Base-by-base conservation (phyloP, 2,888 invertebrate genomes). In the Cantharis rufa region DNA sequence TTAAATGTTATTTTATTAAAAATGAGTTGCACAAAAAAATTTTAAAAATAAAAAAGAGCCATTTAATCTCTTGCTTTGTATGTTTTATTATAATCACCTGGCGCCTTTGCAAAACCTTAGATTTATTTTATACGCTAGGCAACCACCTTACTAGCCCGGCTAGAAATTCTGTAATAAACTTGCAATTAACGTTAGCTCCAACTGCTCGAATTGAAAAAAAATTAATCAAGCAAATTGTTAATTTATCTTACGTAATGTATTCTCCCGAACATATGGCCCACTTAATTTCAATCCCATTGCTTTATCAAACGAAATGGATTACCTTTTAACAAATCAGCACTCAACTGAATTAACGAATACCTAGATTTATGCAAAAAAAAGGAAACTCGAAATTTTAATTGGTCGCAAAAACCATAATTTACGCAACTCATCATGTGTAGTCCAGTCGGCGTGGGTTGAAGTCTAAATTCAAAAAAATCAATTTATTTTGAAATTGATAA, bases 191-290 rank as follows among this genome's bases (percentile, higher is more conserved):
- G 21, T 21, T 21, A 10, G 32, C 13, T 32, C 13, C 32, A 32
- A 32, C 13, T 32, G 32, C 5, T 32, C n/a, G 32, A 48, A 48
- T n/a, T 48, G 48, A n/a, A 48, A 48, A 48, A 48, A 48, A 48
- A 48, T 48, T 48, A 48, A 48, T 70, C 15, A 18, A 62, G 18
- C 32, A 32, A 32, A 32, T 32, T 32, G 32, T 32, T 32, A 32
- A 32, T 32, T 32, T 32, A 32, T 32, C 13, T 32, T 32, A 32
- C 32, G 27, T 28, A 32, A 11, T n/a, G n/a, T 48, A 48, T n/a
- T 4, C 48, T 24, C 48, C n/a, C 5, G 7, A 28, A 66, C 72
- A 72, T 72, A 72, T 72, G 72, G 72, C 66, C 64, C 32, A 66
- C 72, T 66, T 72, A 15, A 71, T 48, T 48, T 28, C 48, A 24